These are phyloP conservation scores for Stigmatopora argus DNA, from an alignment of 2,113 vertebrate species.

Conservation along the genomic window DNA sequence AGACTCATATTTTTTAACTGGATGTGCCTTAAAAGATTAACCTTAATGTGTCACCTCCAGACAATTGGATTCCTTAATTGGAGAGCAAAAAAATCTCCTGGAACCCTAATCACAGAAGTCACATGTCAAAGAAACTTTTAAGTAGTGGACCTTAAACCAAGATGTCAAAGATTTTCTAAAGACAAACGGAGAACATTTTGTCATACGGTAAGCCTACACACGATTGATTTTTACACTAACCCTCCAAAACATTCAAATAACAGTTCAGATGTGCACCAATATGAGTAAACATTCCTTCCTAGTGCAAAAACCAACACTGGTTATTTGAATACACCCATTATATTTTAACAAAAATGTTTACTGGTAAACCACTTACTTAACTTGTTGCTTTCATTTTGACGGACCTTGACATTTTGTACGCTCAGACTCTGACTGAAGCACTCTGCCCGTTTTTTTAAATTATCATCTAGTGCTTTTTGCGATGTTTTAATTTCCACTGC, in stretches of 20 bases:
- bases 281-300: conserved; percentile 26
- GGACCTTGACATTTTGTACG: conserved; percentile 24
- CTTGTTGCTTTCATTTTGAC: conserved; percentile 10
- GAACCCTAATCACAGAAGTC: not conserved
- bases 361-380: conserved; percentile 14
- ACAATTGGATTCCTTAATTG: conserved; percentile 26
- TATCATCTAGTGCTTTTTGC: not conserved
- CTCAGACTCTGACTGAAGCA: conserved; percentile 33
- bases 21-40: conserved; percentile 73
- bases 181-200: not conserved
- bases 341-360: not conserved
- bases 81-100: conserved; percentile 21
- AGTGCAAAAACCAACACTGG: not conserved
- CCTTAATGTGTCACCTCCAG: conserved; percentile 52
- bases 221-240: conserved; percentile 8
- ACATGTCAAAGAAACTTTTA: not conserved
- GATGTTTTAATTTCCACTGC: not conserved
- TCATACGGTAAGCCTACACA: conserved; percentile 3
- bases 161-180: conserved; percentile 14
- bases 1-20: conserved; percentile 63
- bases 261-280: conserved; percentile 33
- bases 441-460: conserved; percentile 16
- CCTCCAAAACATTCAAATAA: not conserved
- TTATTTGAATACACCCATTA: not conserved
- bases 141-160: not conserved